Percentiles rank a stretch among this genome's conserved stretches.
Conservation (phyloP, 1,140 invertebrate species). For the Octopus sinensis region DNA sequence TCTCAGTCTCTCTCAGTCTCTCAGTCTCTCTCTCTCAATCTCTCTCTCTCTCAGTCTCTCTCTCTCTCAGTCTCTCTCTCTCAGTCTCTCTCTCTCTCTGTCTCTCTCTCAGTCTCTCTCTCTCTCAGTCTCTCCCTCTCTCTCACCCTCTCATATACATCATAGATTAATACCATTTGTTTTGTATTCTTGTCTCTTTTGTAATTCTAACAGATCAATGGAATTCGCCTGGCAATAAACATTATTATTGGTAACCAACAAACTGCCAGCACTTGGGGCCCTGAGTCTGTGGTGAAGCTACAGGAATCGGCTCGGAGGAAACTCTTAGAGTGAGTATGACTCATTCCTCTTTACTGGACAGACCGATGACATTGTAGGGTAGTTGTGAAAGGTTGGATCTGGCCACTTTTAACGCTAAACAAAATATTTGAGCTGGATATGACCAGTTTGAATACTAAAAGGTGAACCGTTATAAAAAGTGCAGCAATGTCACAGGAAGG, state of each 20-base stretch:
- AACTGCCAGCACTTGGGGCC: constrained; percentile 39
- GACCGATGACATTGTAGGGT: too few relatives aligned
- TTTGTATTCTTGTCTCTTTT: not conserved
- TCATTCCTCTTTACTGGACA: not conserved
- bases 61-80: not conserved
- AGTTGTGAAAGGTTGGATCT: too few relatives aligned
- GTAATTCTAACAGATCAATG: constrained; percentile 42
- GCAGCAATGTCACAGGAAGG: too few relatives aligned
- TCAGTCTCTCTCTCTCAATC: not conserved
- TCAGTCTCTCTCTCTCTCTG: not conserved
- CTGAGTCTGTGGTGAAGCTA: constrained; percentile 40
- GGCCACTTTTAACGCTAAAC: too few relatives aligned
- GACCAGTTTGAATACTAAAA: too few relatives aligned
- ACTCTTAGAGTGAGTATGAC: constrained; percentile 38
- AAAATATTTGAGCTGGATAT: too few relatives aligned
- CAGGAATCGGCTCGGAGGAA: constrained; percentile 43
- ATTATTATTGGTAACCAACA: constrained; percentile 43
- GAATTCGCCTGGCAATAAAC: constrained; percentile 48
- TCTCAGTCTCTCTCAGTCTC: not conserved
- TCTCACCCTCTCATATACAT: too few relatives aligned
- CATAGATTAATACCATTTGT: not conserved
- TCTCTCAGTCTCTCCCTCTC: too few relatives aligned
- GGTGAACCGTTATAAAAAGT: too few relatives aligned
- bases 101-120: not conserved
- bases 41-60: not conserved